phyloP scores from a whole-genome alignment of 2,888 invertebrate species.

The Gandaritis pyraliata region DNA sequence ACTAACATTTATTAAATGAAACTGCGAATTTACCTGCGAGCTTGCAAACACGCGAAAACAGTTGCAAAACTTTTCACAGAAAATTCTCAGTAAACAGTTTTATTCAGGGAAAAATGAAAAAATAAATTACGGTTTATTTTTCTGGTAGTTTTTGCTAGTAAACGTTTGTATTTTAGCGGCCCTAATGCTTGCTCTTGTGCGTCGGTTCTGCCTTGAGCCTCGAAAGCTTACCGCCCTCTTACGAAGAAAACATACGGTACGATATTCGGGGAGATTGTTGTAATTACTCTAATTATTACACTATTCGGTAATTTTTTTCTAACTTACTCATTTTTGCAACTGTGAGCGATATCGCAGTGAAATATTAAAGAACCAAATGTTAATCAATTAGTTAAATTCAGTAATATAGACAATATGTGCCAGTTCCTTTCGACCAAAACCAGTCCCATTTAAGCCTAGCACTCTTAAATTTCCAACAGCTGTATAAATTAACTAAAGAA shows the following conservation, averaged over 20 bases:
- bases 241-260: conserved; percentile 24
- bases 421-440: no score
- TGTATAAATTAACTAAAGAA: no score
- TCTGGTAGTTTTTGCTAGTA: conserved; percentile 55
- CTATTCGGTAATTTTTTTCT: no score
- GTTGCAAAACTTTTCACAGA: conserved; percentile 31
- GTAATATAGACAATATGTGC: no score
- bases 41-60: conserved; percentile 18
- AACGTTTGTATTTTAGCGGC: conserved; percentile 60
- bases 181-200: conserved; percentile 71
- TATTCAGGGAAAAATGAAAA: conserved; percentile 45
- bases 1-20: conserved; percentile 12
- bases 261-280: not conserved
- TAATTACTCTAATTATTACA: not conserved
- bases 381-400: no score
- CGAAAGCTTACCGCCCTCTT: conserved; percentile 58
- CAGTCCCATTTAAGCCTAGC: no score
- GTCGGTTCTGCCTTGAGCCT: conserved; percentile 49
- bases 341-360: no score
- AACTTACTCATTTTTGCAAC: no score
- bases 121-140: conserved; percentile 60
- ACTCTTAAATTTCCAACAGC: no score
- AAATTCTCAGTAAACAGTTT: conserved; percentile 35
- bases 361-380: no score
- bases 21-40: conserved; percentile 14